Evolutionary conservation across 2,113 vertebrate species (phyloP).

Genomic region (Miniopterus natalensis): DNA sequence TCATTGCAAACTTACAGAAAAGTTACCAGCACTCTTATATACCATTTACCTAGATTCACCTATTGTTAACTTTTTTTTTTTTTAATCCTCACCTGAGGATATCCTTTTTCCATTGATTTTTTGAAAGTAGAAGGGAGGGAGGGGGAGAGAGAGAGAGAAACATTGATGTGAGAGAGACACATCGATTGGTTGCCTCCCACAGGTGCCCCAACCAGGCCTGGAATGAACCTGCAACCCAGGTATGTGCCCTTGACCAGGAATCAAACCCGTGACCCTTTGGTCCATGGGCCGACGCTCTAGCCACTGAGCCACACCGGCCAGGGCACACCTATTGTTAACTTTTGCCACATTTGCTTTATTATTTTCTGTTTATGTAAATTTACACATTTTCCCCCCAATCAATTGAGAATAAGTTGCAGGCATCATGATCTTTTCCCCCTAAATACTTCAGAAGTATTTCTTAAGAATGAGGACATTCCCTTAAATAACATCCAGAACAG

Average conservation of each 20-base stretch:
- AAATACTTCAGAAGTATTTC: slow-evolving; percentile 1
- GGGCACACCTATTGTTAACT: not conserved
- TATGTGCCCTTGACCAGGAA: too few relatives aligned
- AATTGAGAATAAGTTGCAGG: slow-evolving; percentile 11
- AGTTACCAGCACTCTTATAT: not conserved
- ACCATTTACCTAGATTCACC: not conserved
- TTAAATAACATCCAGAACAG: not conserved
- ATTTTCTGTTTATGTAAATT: slow-evolving; percentile 36
- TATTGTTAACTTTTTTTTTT: not conserved
- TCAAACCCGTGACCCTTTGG: too few relatives aligned
- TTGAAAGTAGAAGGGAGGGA: too few relatives aligned
- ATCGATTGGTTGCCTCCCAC: too few relatives aligned
- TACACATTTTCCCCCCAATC: not conserved
- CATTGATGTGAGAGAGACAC: too few relatives aligned
- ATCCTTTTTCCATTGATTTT: too few relatives aligned
- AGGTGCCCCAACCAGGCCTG: too few relatives aligned
- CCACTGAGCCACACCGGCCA: too few relatives aligned
- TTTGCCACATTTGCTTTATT: not conserved
- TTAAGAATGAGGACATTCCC: not conserved
- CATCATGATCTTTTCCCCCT: not conserved
- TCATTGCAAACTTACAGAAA: slow-evolving; percentile 47
- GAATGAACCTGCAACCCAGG: too few relatives aligned
- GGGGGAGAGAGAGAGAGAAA: too few relatives aligned
- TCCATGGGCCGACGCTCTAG: too few relatives aligned
- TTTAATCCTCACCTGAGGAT: too few relatives aligned